These are phyloP conservation scores for Reticulitermes lucifugus DNA, from an alignment of 2,888 invertebrate species.

Conservation along the genomic window DNA sequence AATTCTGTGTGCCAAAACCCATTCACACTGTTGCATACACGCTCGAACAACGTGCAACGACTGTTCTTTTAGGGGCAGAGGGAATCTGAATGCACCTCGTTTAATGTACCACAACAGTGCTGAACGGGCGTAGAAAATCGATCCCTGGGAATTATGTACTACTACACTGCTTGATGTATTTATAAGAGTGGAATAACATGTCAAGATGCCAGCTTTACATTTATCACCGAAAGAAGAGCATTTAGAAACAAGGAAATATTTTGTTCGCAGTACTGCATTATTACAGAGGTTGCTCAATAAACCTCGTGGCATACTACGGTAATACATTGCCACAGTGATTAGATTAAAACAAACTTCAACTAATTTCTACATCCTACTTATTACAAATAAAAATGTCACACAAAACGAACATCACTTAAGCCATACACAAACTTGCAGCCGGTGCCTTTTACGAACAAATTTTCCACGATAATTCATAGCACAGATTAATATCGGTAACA, in stretches of 20 bases:
- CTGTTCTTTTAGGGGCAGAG: slow-evolving; percentile 62
- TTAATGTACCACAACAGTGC: slow-evolving; percentile 28
- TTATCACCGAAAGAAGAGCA: background rate
- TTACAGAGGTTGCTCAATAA: background rate
- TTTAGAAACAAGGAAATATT: background rate
- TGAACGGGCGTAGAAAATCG: background rate
- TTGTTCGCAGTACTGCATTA: background rate
- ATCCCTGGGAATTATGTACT: background rate
- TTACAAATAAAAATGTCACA: background rate
- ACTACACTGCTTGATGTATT: background rate
- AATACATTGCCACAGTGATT: background rate
- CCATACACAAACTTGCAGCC: background rate
- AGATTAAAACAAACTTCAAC: background rate
- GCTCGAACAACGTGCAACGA: slow-evolving; percentile 66
- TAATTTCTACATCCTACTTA: background rate
- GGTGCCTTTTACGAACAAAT: background rate
- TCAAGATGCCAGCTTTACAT: background rate
- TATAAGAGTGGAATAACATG: background rate
- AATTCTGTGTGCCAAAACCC: slow-evolving; percentile 69
- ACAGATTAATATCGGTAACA: no score
- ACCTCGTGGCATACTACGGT: background rate
- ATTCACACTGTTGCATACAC: slow-evolving; percentile 64
- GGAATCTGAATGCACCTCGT: slow-evolving; percentile 42
- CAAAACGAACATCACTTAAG: background rate
- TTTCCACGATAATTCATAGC: no score